Evolutionary conservation across 2,888 invertebrate species (phyloP), one percentile per base, ranked within the genome.

Genomic region (Nomada goodeniana): DNA sequence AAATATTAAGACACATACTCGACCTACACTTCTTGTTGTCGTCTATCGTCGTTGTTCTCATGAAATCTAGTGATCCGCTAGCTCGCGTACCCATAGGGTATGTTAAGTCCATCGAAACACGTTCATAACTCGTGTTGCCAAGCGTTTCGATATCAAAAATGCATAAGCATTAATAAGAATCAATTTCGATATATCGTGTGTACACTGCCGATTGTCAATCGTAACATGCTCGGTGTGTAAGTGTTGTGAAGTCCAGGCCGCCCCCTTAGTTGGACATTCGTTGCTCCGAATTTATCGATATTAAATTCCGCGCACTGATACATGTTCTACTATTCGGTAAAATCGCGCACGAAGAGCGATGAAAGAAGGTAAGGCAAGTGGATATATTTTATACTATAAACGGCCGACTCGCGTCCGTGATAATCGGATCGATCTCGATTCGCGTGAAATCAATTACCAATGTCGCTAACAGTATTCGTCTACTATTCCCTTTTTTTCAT

Each of bases 1-100:
- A 82, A 83, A 81, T 67, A 80, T 55, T 15, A n/a, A 44, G 29
- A 57, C 59, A 20, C 53, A 20, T 52, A 50, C 59, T 74, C 71
- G 82, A 74, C 74, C 77, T 77, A 74, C 44, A 64, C 68, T 60
- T 42, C 36, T 11, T 64, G 55, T 63, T 68, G 53, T 63, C 59
- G 70, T 69, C 60, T 68, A 44, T 42, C 20, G 18, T 36, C n/a
- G 26, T 7, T 23, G 42, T 61, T 52, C 61, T 36, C 57, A 11
- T n/a, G 18, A 68, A 70, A 74, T 68, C 36, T 55, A 82, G 57
- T 77, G 15, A 50, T 53, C 57, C 18, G 47, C 15, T 42, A 53
- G 63, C 29, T 36, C 42, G 50, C 53, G 18, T 67, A 44, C 52
- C 64, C 52, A 9, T 18, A 29, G 44, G 15, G 11, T 52, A 60